These are phyloP conservation scores for Bungarus multicinctus DNA, from an alignment of 2,113 vertebrate species.

Conservation along the genomic window DNA sequence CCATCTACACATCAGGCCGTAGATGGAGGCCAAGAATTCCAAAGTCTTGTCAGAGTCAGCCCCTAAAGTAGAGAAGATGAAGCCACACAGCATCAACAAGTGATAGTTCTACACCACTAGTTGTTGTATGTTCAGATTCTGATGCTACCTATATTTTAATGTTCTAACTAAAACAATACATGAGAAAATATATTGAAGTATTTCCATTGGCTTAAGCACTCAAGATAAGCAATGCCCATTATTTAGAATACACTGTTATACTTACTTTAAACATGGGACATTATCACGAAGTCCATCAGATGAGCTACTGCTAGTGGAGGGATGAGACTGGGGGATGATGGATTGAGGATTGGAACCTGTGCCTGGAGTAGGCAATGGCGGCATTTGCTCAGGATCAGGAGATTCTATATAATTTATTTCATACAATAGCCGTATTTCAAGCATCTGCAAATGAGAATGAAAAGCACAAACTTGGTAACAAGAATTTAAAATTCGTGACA, in stretches of 20 bases:
- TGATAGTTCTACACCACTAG: not conserved
- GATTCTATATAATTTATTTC: conserved; percentile 91
- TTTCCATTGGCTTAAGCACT: not conserved
- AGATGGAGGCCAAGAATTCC: not conserved
- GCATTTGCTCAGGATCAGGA: conserved; percentile 88
- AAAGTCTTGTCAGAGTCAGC: not conserved
- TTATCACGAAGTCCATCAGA: conserved; percentile 92
- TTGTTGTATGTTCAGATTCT: not conserved
- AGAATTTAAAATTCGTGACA: not conserved
- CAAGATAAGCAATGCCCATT: conserved; percentile 6
- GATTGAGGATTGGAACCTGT: conserved; percentile 86
- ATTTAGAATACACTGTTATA: conserved; percentile 5
- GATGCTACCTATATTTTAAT: not conserved
- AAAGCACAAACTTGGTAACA: not conserved
- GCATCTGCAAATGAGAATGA: conserved; percentile 70
- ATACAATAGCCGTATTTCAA: conserved; percentile 92
- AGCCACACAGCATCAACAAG: not conserved
- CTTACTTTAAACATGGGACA: conserved; percentile 94
- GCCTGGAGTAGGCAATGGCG: conserved; percentile 82
- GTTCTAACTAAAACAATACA: not conserved
- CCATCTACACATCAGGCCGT: not conserved
- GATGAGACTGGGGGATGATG: conserved; percentile 85
- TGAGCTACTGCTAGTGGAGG: conserved; percentile 94
- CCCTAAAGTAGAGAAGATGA: not conserved
- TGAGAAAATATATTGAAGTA: not conserved